Percentiles rank a stretch among this genome's conserved stretches.
Evolutionary conservation across 2,113 vertebrate genomes (phyloP).

Genomic region (Myrmecophaga tridactyla): DNA sequence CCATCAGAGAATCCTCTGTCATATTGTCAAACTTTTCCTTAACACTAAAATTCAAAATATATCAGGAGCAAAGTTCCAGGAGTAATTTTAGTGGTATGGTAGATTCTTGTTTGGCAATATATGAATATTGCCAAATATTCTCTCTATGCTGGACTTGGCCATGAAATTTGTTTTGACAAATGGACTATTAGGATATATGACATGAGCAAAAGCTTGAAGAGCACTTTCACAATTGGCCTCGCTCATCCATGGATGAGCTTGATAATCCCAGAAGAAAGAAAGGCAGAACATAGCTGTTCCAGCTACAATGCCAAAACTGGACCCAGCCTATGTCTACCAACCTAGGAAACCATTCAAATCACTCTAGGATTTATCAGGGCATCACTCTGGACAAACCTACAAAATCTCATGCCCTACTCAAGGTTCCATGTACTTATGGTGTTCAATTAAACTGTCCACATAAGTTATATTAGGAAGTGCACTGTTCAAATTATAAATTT

Average conservation of each 20-base stretch:
- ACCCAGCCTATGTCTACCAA: not conserved
- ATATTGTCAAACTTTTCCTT: not conserved
- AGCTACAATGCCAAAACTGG: not conserved
- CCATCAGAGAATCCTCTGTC: not conserved
- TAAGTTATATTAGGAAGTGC: too few species aligned
- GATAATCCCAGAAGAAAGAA: not conserved
- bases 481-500: too few species aligned
- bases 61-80: not conserved
- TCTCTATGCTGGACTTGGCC: not conserved
- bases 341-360: not conserved
- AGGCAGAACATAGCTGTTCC: not conserved
- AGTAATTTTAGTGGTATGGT: not conserved
- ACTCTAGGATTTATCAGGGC: too few species aligned
- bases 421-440: too few species aligned
- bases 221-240: not conserved
- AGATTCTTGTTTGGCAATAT: not conserved
- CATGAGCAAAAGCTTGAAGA: not conserved
- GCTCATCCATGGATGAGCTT: not conserved
- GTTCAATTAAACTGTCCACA: too few species aligned
- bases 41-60: not conserved
- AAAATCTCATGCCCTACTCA: too few species aligned
- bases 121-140: too few species aligned
- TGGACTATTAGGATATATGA: not conserved
- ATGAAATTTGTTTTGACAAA: not conserved
- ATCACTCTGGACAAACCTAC: too few species aligned